Base-by-base conservation (phyloP, 2,797 vertebrate species). In the Poliocrania exsul region DNA sequence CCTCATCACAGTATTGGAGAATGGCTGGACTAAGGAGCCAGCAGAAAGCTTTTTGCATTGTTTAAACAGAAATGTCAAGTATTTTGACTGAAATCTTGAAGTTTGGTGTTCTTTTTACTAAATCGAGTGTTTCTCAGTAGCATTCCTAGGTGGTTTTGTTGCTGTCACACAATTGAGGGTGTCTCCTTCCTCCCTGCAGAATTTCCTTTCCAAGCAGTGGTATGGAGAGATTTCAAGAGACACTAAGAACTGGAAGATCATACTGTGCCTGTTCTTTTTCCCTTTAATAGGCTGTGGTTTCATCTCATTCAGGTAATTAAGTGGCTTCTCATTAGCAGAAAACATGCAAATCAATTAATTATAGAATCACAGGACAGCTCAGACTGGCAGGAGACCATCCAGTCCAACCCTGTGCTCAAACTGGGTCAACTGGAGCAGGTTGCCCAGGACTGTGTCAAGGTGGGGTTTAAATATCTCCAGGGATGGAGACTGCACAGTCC, bases 221-320 rank as follows among this genome's bases (percentile, higher is more conserved):
- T 98, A 98, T 14, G 98, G 98, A 71, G 98, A 98, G 81, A 98
- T 98, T 82, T 98, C 98, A 44, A 97, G 98, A 80, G 98, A 98
- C 90, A 98, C 98, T 19, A 98, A 98, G 91, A 98, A 98, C 70
- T 98, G 98, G 98, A 98, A 98, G 95, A 98, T 98, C 40, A 97
- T 98, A 37, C 66, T 98, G 64, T 98, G 97, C 56, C 96, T 98
- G 16, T 97, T 98, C 44, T 81, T 98, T n/a, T 98, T 98, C 47
- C 98, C 98, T 35, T 93, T 98, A 84, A 97, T 98, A 72, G 97
- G 97, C 93, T 98, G 98, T 79, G 98, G 98, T 83, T 98, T 98
- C 78, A 98, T 98, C 16, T 98, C 98, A 8, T 98, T 98, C 92
- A 98, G 98, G 98, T 98, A 97, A 38, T 81, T 26, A 60, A 35